Conservation (phyloP, 2,888 invertebrate species). For the Norana najaformis region DNA sequence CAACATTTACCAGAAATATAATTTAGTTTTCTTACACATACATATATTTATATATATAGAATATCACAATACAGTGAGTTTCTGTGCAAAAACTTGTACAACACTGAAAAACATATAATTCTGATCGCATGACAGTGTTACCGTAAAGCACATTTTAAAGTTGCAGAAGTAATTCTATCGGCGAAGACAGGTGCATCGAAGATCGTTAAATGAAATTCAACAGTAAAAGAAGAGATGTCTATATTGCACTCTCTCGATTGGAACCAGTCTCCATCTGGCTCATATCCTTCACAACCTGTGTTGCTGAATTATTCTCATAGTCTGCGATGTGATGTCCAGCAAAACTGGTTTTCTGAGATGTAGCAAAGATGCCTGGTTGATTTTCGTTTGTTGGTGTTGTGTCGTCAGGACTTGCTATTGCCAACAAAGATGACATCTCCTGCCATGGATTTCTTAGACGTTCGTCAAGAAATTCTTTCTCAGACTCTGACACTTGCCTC, state of each 20-base stretch:
- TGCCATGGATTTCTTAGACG: slow-evolving; percentile 18
- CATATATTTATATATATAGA: background rate
- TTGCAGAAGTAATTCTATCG: background rate
- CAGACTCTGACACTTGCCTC: background rate
- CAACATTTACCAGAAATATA: background rate
- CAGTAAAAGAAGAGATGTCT: background rate
- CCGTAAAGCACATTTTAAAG: background rate
- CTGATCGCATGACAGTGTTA: background rate
- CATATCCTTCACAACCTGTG: background rate
- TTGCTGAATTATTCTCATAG: background rate
- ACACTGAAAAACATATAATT: slow-evolving; percentile 13
- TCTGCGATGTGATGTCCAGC: background rate
- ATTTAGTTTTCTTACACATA: background rate
- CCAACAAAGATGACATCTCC: background rate
- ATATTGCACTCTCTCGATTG: slow-evolving; percentile 16
- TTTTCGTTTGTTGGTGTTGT: slow-evolving; percentile 29
- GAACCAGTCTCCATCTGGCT: background rate
- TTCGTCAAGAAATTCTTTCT: slow-evolving; percentile 1
- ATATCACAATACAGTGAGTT: background rate
- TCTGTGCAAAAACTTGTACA: slow-evolving; percentile 6
- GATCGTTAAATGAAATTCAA: background rate
- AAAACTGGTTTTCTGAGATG: background rate
- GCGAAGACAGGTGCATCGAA: background rate
- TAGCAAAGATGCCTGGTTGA: slow-evolving; percentile 21
- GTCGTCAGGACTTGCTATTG: slow-evolving; percentile 25